Percentiles rank a stretch among this genome's conserved stretches.
phyloP scores from a whole-genome alignment of 92 coral and sea anemone species.

The Montipora capitata region DNA sequence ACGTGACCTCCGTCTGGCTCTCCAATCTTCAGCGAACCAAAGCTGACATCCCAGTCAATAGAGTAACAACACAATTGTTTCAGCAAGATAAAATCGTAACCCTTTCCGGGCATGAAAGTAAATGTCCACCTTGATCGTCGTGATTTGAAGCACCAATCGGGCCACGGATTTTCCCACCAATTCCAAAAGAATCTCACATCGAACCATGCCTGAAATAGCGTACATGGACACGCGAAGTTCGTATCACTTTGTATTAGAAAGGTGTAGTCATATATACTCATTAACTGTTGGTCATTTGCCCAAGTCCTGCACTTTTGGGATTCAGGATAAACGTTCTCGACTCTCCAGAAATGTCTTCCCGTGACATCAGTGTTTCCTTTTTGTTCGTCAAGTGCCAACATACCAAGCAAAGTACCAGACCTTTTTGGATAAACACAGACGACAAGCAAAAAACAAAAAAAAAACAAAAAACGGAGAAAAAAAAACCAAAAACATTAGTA shows the following conservation, averaged over 20 bases:
- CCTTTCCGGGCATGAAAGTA: not conserved
- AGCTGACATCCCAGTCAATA: constrained; percentile 11
- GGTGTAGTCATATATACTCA: not conserved
- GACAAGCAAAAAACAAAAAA: not conserved
- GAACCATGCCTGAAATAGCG: constrained; percentile 55
- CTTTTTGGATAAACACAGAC: not conserved
- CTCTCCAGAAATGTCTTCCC: constrained; percentile 49
- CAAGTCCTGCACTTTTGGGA: constrained; percentile 18
- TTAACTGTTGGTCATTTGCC: constrained; percentile 15
- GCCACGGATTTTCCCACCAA: constrained; percentile 19
- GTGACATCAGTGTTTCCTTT: not conserved
- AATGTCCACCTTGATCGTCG: not conserved
- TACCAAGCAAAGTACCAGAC: constrained; percentile 27
- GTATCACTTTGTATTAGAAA: not conserved
- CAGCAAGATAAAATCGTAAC: not conserved
- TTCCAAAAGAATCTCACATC: constrained; percentile 48
- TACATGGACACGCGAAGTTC: constrained; percentile 68
- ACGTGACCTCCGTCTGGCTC: constrained; percentile 52
- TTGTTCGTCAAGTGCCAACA: constrained; percentile 14
- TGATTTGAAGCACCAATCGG: constrained; percentile 18
- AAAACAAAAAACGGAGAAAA: not conserved
- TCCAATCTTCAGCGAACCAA: constrained; percentile 58
- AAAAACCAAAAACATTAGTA: not conserved
- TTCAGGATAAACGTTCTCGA: constrained; percentile 17
- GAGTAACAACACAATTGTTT: constrained; percentile 68